A percentile compares a stretch with the other conserved stretches of the same genome.
phyloP scores from a whole-genome alignment of 1,140 invertebrate genomes.

The Ruditapes philippinarum region DNA sequence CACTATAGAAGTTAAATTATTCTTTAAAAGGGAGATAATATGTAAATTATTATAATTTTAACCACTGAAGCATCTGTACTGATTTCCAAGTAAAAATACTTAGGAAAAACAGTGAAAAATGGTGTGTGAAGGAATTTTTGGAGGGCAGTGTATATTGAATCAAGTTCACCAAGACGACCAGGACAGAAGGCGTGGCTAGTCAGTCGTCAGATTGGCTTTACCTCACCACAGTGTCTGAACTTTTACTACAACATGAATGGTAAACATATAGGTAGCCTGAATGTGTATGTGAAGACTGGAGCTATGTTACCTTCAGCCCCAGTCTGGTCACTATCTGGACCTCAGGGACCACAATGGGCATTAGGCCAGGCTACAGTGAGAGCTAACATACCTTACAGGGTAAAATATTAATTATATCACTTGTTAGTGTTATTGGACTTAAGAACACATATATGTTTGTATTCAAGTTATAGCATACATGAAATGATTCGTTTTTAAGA shows the following conservation, averaged over 20 bases:
- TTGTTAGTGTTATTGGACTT: not conserved
- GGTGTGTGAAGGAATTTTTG: too few species aligned
- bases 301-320: slow-evolving; percentile 53
- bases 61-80: too few species aligned
- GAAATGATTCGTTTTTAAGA: too few species aligned
- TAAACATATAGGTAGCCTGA: slow-evolving; percentile 73
- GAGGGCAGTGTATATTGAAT: slow-evolving; percentile 81
- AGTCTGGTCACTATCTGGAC: slow-evolving; percentile 73
- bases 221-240: slow-evolving; percentile 71
- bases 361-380: slow-evolving; percentile 67
- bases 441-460: not conserved
- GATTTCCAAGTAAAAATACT: too few species aligned
- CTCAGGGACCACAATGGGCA: slow-evolving; percentile 81
- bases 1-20: too few species aligned
- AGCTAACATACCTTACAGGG: slow-evolving; percentile 64
- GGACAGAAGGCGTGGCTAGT: slow-evolving; percentile 79
- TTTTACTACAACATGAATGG: slow-evolving; percentile 94
- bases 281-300: slow-evolving; percentile 74
- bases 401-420: too few species aligned
- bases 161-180: slow-evolving; percentile 74
- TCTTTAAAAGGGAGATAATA: too few species aligned
- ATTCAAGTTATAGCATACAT: too few species aligned
- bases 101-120: too few species aligned
- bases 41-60: too few species aligned
- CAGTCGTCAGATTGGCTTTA: slow-evolving; percentile 65